Evolutionary conservation across 2,888 invertebrate species (phyloP).

Genomic region (Ormyrus labotus): DNA sequence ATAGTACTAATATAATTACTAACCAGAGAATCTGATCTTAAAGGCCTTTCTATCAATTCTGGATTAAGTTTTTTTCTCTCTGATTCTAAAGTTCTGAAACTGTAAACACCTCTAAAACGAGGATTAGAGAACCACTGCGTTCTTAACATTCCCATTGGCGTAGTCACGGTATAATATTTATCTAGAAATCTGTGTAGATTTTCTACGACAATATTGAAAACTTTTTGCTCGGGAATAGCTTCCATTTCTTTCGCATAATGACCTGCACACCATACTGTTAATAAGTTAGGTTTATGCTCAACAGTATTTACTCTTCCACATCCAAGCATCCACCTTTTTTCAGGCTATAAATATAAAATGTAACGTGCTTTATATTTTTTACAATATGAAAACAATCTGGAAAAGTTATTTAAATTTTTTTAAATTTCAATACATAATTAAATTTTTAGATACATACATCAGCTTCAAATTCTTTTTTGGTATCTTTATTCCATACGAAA

Average conservation of each 20-base stretch:
- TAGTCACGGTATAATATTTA: constrained; percentile 75
- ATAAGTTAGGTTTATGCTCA: constrained; percentile 79
- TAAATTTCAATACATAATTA: background rate
- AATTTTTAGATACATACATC: constrained; percentile 15
- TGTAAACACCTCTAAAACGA: constrained; percentile 84
- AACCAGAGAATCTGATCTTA: background rate
- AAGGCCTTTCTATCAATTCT: constrained; percentile 72
- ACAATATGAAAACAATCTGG: background rate
- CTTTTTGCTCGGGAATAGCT: constrained; percentile 76
- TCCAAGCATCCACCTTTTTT: constrained; percentile 80
- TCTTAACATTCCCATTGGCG: constrained; percentile 78
- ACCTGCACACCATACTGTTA: constrained; percentile 83
- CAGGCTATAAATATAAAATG: constrained; percentile 20
- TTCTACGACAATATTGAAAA: constrained; percentile 76
- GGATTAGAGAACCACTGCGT: constrained; percentile 84
- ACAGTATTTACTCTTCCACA: constrained; percentile 81
- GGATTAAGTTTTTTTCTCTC: constrained; percentile 59
- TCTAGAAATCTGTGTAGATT: constrained; percentile 78
- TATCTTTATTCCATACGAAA: background rate
- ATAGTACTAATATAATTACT: no score
- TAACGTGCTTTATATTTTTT: background rate
- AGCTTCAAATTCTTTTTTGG: constrained; percentile 13
- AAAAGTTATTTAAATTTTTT: background rate
- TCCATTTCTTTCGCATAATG: constrained; percentile 81
- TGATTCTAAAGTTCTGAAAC: constrained; percentile 75